Conservation (phyloP, 2,113 vertebrate species). For the Prochilodus magdalenae region DNA sequence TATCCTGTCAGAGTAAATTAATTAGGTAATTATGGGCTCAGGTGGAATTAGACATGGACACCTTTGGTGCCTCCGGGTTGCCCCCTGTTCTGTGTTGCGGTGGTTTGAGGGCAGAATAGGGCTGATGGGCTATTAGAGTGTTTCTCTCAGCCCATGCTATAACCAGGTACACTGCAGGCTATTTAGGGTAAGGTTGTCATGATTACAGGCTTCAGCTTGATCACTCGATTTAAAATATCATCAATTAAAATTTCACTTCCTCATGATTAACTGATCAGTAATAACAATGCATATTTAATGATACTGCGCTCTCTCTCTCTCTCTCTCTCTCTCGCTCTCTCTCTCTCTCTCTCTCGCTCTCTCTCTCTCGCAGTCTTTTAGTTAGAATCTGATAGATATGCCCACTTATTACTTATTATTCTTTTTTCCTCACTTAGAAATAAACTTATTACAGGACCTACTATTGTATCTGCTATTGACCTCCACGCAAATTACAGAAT, state of each 20-base stretch:
- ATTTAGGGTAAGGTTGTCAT: neutral
- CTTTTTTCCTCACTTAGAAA: too few relatives aligned
- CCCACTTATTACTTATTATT: too few relatives aligned
- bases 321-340: too few relatives aligned
- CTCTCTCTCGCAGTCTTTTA: too few relatives aligned
- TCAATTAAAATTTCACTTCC: neutral
- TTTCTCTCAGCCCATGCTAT: constrained; percentile 21
- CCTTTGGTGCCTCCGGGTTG: constrained; percentile 67
- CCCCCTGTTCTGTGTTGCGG: constrained; percentile 49
- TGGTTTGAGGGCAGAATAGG: constrained; percentile 45
- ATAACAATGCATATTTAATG: too few relatives aligned
- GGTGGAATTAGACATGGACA: constrained; percentile 75
- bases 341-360: too few relatives aligned
- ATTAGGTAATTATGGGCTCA: constrained; percentile 78
- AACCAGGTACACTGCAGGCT: neutral
- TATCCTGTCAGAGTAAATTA: constrained; percentile 78
- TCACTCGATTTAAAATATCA: neutral
- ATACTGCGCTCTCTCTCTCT: too few relatives aligned
- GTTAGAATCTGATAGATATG: too few relatives aligned
- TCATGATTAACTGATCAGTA: too few relatives aligned
- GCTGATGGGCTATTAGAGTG: constrained; percentile 44
- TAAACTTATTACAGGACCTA: too few relatives aligned
- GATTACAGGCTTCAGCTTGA: neutral
- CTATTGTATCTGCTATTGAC: too few relatives aligned
- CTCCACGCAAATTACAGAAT: too few relatives aligned